Conservation (phyloP, 2,113 vertebrate species). For the Boulengeromyrus knoepffleri region DNA sequence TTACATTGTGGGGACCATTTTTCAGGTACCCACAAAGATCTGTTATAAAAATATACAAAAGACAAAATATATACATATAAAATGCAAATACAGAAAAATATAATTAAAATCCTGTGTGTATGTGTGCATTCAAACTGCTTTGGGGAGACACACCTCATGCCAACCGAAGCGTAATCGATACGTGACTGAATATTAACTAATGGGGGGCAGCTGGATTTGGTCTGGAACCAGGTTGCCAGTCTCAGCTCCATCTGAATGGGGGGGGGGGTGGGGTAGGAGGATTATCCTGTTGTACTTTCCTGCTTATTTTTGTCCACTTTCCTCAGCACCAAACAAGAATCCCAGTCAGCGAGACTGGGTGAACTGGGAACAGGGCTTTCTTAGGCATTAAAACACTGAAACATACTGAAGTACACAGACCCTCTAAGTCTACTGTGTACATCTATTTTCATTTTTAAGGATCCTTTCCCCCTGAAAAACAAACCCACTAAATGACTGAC, state of each 20-base stretch:
- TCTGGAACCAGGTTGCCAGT: background rate
- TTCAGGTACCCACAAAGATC: no score
- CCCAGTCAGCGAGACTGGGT: background rate
- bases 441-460: background rate
- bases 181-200: background rate
- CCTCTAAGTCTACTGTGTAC: background rate
- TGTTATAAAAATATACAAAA: no score
- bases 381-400: background rate
- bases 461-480: background rate
- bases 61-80: no score
- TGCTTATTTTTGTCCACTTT: background rate
- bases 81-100: no score
- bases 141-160: background rate
- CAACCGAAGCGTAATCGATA: conserved; percentile 9
- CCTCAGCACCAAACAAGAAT: background rate
- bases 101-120: background rate
- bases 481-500: background rate
- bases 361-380: background rate
- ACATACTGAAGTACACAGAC: background rate
- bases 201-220: background rate
- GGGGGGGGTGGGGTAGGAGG: background rate
- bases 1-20: no score
- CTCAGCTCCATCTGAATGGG: background rate
- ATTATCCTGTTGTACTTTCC: background rate
- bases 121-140: background rate